Evolutionary conservation across 2,113 vertebrate species (phyloP), one percentile per base, ranked within the genome.

Genomic region (Phyllopteryx taeniolatus): DNA sequence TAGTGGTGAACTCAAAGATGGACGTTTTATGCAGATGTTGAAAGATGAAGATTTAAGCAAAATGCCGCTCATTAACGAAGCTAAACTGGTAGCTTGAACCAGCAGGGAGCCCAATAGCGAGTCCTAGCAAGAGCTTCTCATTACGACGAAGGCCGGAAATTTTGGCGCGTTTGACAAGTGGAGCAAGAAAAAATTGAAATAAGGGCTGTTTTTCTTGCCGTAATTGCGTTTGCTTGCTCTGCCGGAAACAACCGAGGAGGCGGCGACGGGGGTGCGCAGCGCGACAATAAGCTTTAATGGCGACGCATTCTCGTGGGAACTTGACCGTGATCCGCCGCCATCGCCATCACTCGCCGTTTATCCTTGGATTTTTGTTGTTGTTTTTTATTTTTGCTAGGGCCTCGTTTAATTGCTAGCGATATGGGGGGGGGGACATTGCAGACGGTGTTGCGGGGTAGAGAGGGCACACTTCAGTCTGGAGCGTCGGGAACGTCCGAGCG

Each of bases 151-250:
- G 76, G 76, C 78, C 54, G 31, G 44, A 82, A 84, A 83, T 74
- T 80, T 73, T 19, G 60, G 76, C 82, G 73, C 77, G 79, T 88
- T 86, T 89, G 90, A 83, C 89, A 91, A 91, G 80, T 92, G 82
- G 89, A 90, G 91, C 89, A 88, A 86, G 87, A 88, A 68, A 60
- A 90, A 86, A 93, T 92, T 86, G 89, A 83, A 75, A 77, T 93
- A 92, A 93, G 89, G 88, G 88, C 87, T 85, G 80, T 63, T 80
- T 83, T 80, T 70, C 65, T 65, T 83, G 68, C 85, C 79, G 73
- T 89, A 85, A 88, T 90, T 86, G 86, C 81, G 79, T 91, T 83
- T 89, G 88, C 79, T 89, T 87, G 91, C 76, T 93, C 88, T 87
- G 84, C 90, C 74, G 92, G 90, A 94, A 93, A 89, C 74, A 86